Evolutionary conservation across 1,140 invertebrate genomes (phyloP), one percentile per base, ranked within the genome.

Genomic region (Diuraphis noxia): DNA sequence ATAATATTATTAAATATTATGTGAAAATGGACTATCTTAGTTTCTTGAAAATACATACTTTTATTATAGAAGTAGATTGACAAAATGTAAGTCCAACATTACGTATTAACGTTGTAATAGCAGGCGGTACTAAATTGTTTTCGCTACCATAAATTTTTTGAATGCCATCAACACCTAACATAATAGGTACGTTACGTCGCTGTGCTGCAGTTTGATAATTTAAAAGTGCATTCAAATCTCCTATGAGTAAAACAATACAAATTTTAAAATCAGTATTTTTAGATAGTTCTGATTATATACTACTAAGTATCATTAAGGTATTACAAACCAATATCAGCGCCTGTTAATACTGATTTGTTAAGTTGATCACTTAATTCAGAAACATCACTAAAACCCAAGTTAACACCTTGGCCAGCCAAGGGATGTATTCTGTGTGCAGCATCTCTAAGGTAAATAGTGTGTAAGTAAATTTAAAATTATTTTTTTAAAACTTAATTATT

Each of bases 351-450:
- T 8, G 96, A 95, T 82, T 97, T 95, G 9, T 96, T 95, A 30
- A 99, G 93, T 8, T 96, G 93, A 86, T 96, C 93, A 21, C 96
- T 95, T 1, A 99, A 94, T 92, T 95, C 95, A 25, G 94, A 93
- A 1, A 99, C 96, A 95, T 99, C 99, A 40, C 97, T 97, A 94
- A 99, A 99, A 9, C 99, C 99, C 81, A 99, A 94, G 95, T 99
- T 99, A 0, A 99, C 98, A 23, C 99, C 99, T 94, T 99, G 98
- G 0, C 99, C 99, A 82, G 99, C 99, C 87, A 99, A 94, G 0
- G 99, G 99, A 95, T 99, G 99, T 63, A 99, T 95, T 93, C 98
- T 95, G 94, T 99, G 99, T 19, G 98, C 98, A 56, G 99, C 98
- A 95, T 99, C 99, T 30, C 97, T 97, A 93, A 43, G 94, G 93